Conservation (phyloP, 2,113 vertebrate species). For the Psephotus haematonotus region DNA sequence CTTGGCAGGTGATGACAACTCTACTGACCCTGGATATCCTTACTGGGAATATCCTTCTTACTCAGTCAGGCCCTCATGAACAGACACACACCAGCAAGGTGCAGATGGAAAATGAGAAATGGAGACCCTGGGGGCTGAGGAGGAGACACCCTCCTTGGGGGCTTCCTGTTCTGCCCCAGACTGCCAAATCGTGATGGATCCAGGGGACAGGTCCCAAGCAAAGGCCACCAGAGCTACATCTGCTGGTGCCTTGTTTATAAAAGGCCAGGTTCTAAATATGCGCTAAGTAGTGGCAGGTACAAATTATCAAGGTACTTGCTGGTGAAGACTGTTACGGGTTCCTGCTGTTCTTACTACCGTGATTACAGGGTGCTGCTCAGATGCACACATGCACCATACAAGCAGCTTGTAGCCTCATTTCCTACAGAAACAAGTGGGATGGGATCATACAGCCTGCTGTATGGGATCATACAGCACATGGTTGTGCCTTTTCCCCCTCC, state of each 20-base stretch:
- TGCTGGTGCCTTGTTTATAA: background rate
- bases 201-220: background rate
- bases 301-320: background rate
- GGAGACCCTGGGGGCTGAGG: rapidly evolving
- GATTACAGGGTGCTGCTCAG: background rate
- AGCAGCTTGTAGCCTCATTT: background rate
- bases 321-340: background rate
- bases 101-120: background rate
- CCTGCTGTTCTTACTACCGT: background rate
- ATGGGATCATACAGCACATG: too few relatives aligned
- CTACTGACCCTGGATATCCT: background rate
- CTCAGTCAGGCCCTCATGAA: background rate
- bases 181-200: rapidly evolving
- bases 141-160: background rate
- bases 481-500: background rate
- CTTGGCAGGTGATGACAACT: background rate
- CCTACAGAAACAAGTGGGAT: background rate
- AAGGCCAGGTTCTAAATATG: background rate
- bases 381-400: background rate
- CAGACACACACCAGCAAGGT: background rate
- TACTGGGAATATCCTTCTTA: background rate
- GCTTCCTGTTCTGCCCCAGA: rapidly evolving
- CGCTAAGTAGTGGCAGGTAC: background rate
- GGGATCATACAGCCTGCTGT: background rate
- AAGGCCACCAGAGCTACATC: background rate